Evolutionary conservation across 1,140 invertebrate species (phyloP), one percentile per base, ranked within the genome.

Genomic region (Drosophila prosaltans): DNA sequence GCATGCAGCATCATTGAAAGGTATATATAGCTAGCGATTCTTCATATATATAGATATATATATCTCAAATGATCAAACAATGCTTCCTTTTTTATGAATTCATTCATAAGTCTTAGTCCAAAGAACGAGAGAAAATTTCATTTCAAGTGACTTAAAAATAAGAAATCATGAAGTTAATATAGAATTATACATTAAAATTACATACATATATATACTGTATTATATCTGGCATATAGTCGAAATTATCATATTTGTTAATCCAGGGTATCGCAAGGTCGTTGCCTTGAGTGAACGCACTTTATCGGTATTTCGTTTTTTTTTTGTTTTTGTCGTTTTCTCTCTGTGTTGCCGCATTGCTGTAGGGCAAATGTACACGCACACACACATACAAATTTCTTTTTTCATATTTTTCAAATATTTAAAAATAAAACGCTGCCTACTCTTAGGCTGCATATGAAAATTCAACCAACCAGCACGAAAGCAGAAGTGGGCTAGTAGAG

Each of bases 331-430:
- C 32, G 64, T 24, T 69, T 59, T 21, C 24, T 54, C 60, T 43
- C 28, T 59, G 69, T 76, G 76, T 57, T 76, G 73, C 76, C 74
- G 79, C 79, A 81, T 36, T 81, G 82, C 82, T 68, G 67, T 57
- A 69, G 80, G 72, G 55, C 58, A 82, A 28, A 43, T 26, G 45
- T 51, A 51, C 45, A 79, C 70, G 76, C 60, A 75, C 16, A 16
- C 16, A 16, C 16, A 16, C 16, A 16, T 16, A 16, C 16, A 16
- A 16, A 79, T 82, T 86, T 76, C 70, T 78, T 61, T 36, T 74
- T 30, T 64, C 48, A 21, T 16, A 30, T 69, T 62, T 57, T 58
- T 59, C 36, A 16, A 71, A 74, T 51, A 51, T 51, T 51, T 51
- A 51, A 51, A 51, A 51, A 51, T 26, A 64, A 59, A 43, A 32